Conservation (phyloP, 2,113 vertebrate species). For the Pogona vitticeps region DNA sequence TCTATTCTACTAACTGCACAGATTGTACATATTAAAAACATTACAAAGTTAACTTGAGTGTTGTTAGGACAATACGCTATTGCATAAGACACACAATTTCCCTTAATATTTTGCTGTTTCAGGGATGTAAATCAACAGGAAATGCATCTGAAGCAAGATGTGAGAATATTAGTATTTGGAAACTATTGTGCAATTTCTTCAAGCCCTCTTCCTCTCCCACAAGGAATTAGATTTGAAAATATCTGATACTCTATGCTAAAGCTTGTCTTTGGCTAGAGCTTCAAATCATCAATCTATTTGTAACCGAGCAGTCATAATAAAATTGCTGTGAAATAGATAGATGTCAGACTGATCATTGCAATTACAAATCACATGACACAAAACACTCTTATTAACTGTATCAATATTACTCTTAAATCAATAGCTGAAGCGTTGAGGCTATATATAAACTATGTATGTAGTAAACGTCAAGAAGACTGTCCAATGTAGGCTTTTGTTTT, state of each 20-base stretch:
- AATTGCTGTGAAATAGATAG: slow-evolving; percentile 4
- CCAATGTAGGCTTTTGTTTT: background rate
- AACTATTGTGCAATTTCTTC: slow-evolving; percentile 1
- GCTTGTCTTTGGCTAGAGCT: background rate
- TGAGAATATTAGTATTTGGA: slow-evolving; percentile 11
- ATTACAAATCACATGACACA: slow-evolving; percentile 4
- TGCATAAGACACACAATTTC: background rate
- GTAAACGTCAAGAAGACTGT: background rate
- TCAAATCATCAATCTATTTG: slow-evolving; percentile 11
- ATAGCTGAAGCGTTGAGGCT: background rate
- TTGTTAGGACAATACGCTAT: background rate
- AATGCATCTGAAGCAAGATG: background rate
- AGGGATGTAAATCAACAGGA: background rate
- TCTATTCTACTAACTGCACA: background rate
- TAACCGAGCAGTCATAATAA: background rate
- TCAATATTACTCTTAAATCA: background rate
- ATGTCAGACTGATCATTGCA: background rate
- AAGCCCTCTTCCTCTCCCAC: background rate
- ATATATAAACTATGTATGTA: background rate
- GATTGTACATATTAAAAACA: background rate
- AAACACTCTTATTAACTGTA: background rate
- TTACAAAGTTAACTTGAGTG: background rate
- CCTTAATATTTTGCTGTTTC: background rate
- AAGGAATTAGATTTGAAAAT: background rate
- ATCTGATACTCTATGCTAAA: background rate